These are phyloP conservation scores for Pelvicachromis taeniatus DNA, from an alignment of 2,113 vertebrate genomes.

Conservation along the genomic window DNA sequence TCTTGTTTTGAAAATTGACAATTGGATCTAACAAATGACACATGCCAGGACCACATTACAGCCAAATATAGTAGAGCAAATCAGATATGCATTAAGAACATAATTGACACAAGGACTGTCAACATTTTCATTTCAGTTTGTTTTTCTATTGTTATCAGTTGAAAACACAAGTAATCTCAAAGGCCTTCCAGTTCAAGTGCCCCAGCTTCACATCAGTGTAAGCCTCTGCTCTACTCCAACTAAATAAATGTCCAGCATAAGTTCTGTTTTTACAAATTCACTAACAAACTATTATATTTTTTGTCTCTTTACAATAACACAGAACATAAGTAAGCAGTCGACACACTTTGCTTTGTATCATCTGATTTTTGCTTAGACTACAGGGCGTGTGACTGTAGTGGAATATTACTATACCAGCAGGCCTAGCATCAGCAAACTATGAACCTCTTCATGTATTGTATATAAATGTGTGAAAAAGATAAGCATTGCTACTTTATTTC, in stretches of 20 bases:
- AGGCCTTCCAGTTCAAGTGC: neutral
- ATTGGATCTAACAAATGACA: neutral
- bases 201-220: neutral
- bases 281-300: neutral
- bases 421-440: neutral
- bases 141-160: neutral
- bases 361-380: too few species aligned
- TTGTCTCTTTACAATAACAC: neutral
- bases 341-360: neutral
- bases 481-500: neutral
- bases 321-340: neutral
- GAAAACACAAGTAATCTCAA: neutral
- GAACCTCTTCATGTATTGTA: neutral
- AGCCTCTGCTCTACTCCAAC: neutral
- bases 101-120: neutral
- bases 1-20: neutral
- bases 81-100: rapidly evolving
- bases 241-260: neutral
- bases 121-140: neutral
- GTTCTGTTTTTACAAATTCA: neutral
- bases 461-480: neutral
- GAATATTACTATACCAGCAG: neutral
- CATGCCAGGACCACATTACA: neutral
- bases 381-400: neutral
- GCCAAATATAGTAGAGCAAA: neutral